Evolutionary conservation across 2,888 invertebrate genomes (phyloP).

Genomic region (Oscheius sp.): DNA sequence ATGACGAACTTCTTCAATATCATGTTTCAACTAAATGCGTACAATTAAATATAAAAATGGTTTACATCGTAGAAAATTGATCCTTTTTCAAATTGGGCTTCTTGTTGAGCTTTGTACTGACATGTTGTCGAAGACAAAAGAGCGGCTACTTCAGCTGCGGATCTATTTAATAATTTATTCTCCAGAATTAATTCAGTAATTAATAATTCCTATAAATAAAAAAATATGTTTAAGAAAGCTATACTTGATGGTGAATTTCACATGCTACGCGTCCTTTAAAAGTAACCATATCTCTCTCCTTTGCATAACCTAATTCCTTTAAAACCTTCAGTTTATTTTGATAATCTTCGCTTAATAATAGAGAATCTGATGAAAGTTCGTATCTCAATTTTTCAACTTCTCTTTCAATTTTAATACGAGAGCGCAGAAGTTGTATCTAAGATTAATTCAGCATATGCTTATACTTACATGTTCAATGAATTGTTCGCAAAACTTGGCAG

Average conservation of each 20-base stretch:
- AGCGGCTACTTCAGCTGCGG: constrained; percentile 87
- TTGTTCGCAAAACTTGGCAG: constrained; percentile 80
- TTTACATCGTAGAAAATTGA: constrained; percentile 40
- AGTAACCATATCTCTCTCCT: constrained; percentile 78
- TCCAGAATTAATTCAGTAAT: constrained; percentile 92
- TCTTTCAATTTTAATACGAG: constrained; percentile 11
- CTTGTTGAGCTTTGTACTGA: constrained; percentile 79
- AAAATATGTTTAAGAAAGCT: neutral
- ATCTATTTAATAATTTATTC: constrained; percentile 80
- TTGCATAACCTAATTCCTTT: constrained; percentile 81
- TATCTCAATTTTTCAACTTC: constrained; percentile 77
- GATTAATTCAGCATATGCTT: neutral
- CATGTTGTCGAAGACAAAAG: constrained; percentile 90
- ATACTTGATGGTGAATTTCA: constrained; percentile 64
- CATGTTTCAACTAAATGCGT: constrained; percentile 77
- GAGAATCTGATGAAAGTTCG: constrained; percentile 83
- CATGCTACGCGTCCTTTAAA: constrained; percentile 79
- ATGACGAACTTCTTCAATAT: constrained; percentile 75
- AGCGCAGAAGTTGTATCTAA: constrained; percentile 16
- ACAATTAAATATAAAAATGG: constrained; percentile 41
- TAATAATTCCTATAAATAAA: constrained; percentile 76
- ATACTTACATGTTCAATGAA: constrained; percentile 72
- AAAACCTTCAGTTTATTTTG: constrained; percentile 78
- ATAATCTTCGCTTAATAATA: constrained; percentile 89
- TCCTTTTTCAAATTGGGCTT: constrained; percentile 37